A percentile compares a stretch with the other conserved stretches of the same genome.
phyloP scores from a whole-genome alignment of 2,113 vertebrate genomes.

The Nematolebias whitei region DNA sequence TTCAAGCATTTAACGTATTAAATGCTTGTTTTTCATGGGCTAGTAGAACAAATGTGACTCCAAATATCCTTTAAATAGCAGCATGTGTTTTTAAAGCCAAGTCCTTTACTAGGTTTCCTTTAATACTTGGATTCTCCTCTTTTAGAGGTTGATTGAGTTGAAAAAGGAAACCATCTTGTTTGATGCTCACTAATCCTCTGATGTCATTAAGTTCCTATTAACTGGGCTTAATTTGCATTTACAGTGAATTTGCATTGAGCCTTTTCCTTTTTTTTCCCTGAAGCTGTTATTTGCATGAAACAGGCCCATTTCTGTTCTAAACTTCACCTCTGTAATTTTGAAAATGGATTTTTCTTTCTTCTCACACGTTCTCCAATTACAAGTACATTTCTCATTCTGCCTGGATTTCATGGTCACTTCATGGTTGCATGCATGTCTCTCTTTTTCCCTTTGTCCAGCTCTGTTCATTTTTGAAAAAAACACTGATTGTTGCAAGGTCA shows the following conservation, averaged over 20 bases:
- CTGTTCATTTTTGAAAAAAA: conserved; percentile 27
- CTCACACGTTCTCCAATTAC: conserved; percentile 66
- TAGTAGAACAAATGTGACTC: background rate
- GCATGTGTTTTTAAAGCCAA: background rate
- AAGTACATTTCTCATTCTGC: conserved; percentile 73
- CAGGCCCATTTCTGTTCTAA: conserved; percentile 48
- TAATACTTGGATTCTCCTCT: conserved; percentile 10
- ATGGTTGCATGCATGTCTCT: conserved; percentile 44
- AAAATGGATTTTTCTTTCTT: conserved; percentile 64
- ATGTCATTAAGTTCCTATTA: conserved; percentile 64
- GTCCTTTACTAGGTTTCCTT: background rate
- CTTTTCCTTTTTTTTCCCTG: conserved; percentile 14
- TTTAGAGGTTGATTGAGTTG: conserved; percentile 20
- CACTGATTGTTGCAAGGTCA: conserved; percentile 1
- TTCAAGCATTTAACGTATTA: background rate
- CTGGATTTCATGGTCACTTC: conserved; percentile 72
- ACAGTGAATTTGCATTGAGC: conserved; percentile 47
- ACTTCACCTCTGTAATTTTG: conserved; percentile 66
- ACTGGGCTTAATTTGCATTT: conserved; percentile 56
- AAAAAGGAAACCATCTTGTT: conserved; percentile 39
- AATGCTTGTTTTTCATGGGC: background rate
- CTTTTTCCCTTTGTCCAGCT: conserved; percentile 42
- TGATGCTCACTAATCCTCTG: conserved; percentile 54
- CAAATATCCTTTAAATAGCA: background rate
- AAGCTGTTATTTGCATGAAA: conserved; percentile 44